Conservation (phyloP, 2,888 invertebrate species). For the Melanophora roralis region DNA sequence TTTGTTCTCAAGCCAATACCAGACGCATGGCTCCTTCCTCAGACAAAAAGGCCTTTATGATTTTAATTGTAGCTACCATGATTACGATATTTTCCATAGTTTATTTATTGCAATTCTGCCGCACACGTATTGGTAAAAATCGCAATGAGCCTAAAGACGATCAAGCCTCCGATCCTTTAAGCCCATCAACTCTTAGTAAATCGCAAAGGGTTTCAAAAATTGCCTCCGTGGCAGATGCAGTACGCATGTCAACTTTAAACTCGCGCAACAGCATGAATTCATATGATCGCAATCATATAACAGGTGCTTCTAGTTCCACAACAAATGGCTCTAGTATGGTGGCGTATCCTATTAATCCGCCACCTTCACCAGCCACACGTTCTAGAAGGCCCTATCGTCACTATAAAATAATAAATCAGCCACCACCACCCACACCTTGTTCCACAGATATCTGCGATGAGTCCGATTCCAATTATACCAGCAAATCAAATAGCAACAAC, state of each 20-base stretch:
- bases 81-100: slow-evolving; percentile 79
- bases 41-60: slow-evolving; percentile 79
- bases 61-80: slow-evolving; percentile 79
- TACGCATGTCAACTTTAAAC: slow-evolving; percentile 83
- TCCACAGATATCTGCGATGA: slow-evolving; percentile 96
- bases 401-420: slow-evolving; percentile 87
- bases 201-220: slow-evolving; percentile 76
- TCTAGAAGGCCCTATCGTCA: slow-evolving; percentile 87
- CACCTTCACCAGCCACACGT: slow-evolving; percentile 91
- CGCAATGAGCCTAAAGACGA: slow-evolving; percentile 80
- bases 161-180: slow-evolving; percentile 83
- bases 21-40: slow-evolving; percentile 77
- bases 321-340: slow-evolving; percentile 77
- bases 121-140: slow-evolving; percentile 78
- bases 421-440: slow-evolving; percentile 96
- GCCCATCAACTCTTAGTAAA: slow-evolving; percentile 78
- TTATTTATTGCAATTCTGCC: slow-evolving; percentile 79
- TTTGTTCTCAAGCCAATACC: slow-evolving; percentile 79
- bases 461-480: slow-evolving; percentile 86
- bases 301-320: slow-evolving; percentile 79
- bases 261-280: slow-evolving; percentile 82
- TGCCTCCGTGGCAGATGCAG: slow-evolving; percentile 78
- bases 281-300: slow-evolving; percentile 84
- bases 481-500: slow-evolving; percentile 78
- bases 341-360: slow-evolving; percentile 91